A percentile compares a stretch with the other conserved stretches of the same genome.
Evolutionary conservation across 2,888 invertebrate genomes (phyloP).

Genomic region (Diarsia rubi): DNA sequence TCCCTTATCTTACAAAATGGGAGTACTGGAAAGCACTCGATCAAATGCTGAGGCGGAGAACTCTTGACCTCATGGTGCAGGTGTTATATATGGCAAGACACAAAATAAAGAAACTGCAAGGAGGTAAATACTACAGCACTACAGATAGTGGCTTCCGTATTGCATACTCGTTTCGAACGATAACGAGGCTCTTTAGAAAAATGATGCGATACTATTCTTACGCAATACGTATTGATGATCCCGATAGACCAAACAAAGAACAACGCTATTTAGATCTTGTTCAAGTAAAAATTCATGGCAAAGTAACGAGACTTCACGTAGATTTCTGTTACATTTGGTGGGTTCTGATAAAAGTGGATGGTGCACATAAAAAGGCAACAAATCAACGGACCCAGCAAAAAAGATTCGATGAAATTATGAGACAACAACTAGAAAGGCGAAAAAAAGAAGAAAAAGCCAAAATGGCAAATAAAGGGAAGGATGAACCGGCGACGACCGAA

Average conservation of each 20-base stretch:
- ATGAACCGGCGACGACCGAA: too few species aligned
- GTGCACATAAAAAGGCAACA: neutral
- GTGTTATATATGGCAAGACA: slow-evolving; percentile 52
- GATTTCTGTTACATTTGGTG: slow-evolving; percentile 44
- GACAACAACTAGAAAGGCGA: too few species aligned
- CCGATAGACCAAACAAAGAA: too few species aligned
- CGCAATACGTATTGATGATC: too few species aligned
- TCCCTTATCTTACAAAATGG: neutral
- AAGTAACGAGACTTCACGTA: slow-evolving; percentile 38
- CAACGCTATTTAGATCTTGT: too few species aligned
- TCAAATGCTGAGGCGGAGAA: slow-evolving; percentile 3
- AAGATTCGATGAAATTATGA: rapidly evolving
- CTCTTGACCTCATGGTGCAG: slow-evolving; percentile 42
- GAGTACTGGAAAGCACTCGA: rapidly evolving
- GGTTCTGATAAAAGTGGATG: slow-evolving; percentile 38
- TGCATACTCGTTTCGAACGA: slow-evolving; percentile 10
- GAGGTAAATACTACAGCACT: neutral
- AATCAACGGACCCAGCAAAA: rapidly evolving
- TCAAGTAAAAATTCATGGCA: slow-evolving; percentile 35
- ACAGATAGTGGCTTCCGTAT: slow-evolving; percentile 39
- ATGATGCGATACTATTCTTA: slow-evolving; percentile 13
- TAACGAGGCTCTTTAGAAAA: neutral
- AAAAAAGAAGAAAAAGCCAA: neutral
- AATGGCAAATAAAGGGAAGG: neutral
- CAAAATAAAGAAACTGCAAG: slow-evolving; percentile 22